Evolutionary conservation across 2,797 vertebrate species (phyloP).

Genomic region (Poecile montanus): DNA sequence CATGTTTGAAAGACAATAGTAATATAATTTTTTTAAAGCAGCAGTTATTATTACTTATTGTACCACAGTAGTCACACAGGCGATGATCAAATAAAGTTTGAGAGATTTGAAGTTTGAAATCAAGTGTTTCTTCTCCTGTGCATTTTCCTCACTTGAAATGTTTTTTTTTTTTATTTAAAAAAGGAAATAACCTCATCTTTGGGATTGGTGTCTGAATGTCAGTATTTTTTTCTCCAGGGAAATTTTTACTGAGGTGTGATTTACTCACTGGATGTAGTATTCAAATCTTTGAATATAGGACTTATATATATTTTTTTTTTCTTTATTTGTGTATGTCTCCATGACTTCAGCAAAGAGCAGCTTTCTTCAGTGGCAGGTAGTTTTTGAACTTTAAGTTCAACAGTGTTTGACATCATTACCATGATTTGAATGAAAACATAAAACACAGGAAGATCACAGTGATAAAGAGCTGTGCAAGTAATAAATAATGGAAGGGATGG

Average conservation of each 20-base stretch:
- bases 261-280: background rate
- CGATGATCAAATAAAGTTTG: background rate
- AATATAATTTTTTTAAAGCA: constrained; percentile 35
- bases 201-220: background rate
- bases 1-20: constrained; percentile 24
- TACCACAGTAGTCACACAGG: background rate
- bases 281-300: background rate
- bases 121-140: background rate
- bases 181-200: background rate
- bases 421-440: background rate
- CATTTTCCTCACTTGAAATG: background rate
- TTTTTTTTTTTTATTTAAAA: background rate
- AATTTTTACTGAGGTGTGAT: background rate
- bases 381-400: background rate
- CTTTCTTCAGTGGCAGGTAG: background rate
- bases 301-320: background rate
- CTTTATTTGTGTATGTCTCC: background rate
- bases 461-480: background rate
- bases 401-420: background rate
- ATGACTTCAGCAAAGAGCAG: background rate
- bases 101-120: background rate
- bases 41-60: background rate
- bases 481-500: background rate
- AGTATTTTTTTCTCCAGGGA: background rate
- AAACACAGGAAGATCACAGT: background rate